Conservation (phyloP, 2,888 invertebrate genomes). For the Spilosoma lubricipeda region DNA sequence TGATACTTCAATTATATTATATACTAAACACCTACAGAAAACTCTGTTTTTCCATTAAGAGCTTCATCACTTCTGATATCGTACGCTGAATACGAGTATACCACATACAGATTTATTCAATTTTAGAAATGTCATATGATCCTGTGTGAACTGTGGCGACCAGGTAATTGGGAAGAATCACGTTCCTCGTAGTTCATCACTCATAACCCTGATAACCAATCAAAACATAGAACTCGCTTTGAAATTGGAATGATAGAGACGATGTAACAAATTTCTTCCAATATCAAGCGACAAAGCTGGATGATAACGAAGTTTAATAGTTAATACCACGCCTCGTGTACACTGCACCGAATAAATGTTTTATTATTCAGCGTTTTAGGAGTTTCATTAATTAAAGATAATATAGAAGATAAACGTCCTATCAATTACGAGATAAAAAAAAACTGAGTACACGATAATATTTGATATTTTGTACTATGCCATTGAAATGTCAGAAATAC, state of each 20-base stretch:
- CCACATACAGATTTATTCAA: not conserved
- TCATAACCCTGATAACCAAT: constrained; percentile 76
- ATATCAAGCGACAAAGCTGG: constrained; percentile 80
- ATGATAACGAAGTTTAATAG: constrained; percentile 82
- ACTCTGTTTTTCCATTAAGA: not conserved
- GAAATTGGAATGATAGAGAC: constrained; percentile 82
- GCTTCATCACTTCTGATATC: not conserved
- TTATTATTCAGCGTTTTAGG: too few relatives aligned
- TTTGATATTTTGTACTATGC: too few relatives aligned
- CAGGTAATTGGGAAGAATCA: constrained; percentile 63
- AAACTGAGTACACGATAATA: too few relatives aligned
- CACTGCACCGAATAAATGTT: constrained; percentile 45
- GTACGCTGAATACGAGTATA: not conserved
- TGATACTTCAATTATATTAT: not conserved
- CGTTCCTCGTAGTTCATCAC: constrained; percentile 63
- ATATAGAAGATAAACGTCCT: too few relatives aligned
- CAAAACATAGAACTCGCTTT: constrained; percentile 80
- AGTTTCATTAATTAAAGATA: too few relatives aligned
- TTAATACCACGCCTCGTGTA: constrained; percentile 74
- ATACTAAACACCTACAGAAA: not conserved
- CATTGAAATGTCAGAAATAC: too few relatives aligned
- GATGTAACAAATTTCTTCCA: constrained; percentile 84
- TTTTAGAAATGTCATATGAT: constrained; percentile 6
- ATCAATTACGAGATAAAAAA: too few relatives aligned
- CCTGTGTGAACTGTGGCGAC: constrained; percentile 19